Evolutionary conservation across 2,888 invertebrate genomes (phyloP).

Genomic region (Xiphydria camelus): DNA sequence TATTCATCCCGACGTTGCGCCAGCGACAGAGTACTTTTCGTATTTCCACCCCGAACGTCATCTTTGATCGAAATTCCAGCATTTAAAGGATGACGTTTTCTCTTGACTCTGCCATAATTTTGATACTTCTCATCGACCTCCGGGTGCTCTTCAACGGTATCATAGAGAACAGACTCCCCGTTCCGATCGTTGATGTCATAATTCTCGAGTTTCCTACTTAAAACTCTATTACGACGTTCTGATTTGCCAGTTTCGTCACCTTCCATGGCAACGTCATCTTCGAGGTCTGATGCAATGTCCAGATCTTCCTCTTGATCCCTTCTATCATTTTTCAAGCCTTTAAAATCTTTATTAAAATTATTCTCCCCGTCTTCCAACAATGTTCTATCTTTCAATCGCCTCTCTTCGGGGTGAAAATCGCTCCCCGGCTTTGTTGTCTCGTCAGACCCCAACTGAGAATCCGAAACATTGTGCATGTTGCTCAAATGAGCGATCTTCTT

Average conservation of each 20-base stretch:
- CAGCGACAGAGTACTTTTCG: no score
- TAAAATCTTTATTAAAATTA: background rate
- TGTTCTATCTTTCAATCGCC: background rate
- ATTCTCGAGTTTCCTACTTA: background rate
- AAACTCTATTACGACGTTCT: background rate
- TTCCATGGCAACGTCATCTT: background rate
- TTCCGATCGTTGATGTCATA: no score
- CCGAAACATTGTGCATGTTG: constrained; percentile 6
- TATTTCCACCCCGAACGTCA: no score
- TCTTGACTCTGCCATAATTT: no score
- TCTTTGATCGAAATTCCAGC: no score
- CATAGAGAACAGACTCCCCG: no score
- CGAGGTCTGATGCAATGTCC: background rate
- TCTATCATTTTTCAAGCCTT: background rate
- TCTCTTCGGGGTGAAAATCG: no score
- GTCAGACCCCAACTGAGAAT: background rate
- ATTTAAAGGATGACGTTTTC: no score
- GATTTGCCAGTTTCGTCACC: background rate
- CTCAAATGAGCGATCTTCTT: constrained; percentile 17
- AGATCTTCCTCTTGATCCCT: background rate
- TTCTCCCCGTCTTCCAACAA: background rate
- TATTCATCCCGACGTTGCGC: no score
- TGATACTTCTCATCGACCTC: no score
- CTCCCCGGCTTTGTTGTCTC: background rate
- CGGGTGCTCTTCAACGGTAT: no score